Evolutionary conservation across 1,140 invertebrate genomes (phyloP).

Genomic region (Planococcus citri): DNA sequence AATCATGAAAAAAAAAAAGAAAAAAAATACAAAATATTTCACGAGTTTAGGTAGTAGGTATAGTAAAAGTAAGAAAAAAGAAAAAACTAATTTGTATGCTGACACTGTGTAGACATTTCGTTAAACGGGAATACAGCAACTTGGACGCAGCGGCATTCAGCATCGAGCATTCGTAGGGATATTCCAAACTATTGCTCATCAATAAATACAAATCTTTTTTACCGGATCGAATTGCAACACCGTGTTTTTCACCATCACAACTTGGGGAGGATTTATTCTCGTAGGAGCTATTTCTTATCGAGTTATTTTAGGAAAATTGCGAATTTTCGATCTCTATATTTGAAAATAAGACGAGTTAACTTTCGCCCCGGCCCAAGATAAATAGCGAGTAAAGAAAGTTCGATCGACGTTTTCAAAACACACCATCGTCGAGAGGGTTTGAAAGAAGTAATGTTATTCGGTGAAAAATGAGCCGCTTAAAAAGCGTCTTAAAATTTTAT

Average conservation of each 20-base stretch:
- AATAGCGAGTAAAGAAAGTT: constrained; percentile 17
- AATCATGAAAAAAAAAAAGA: too few species aligned
- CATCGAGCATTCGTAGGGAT: too few species aligned
- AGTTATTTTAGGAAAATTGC: constrained; percentile 20
- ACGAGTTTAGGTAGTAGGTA: too few species aligned
- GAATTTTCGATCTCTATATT: constrained; percentile 18
- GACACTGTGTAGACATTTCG: neutral
- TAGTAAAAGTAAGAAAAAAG: neutral
- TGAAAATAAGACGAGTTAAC: constrained; percentile 11
- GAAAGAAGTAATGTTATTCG: neutral
- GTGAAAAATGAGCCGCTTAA: constrained; percentile 14
- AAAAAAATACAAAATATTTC: too few species aligned
- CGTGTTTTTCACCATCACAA: neutral
- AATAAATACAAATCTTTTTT: constrained; percentile 19
- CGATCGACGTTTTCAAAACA: constrained; percentile 1
- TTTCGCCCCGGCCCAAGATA: constrained; percentile 11
- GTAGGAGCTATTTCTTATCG: constrained; percentile 15
- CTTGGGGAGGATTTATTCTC: constrained; percentile 13
- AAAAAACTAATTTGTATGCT: constrained; percentile 17
- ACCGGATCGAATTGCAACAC: neutral
- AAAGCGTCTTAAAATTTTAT: neutral
- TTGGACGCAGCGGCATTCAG: neutral
- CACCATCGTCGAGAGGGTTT: neutral
- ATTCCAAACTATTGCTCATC: constrained; percentile 5
- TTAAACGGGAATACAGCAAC: constrained; percentile 8